Evolutionary conservation across 1,140 invertebrate genomes (phyloP), one percentile per base, ranked within the genome.

Genomic region (Sitobion miscanthi): DNA sequence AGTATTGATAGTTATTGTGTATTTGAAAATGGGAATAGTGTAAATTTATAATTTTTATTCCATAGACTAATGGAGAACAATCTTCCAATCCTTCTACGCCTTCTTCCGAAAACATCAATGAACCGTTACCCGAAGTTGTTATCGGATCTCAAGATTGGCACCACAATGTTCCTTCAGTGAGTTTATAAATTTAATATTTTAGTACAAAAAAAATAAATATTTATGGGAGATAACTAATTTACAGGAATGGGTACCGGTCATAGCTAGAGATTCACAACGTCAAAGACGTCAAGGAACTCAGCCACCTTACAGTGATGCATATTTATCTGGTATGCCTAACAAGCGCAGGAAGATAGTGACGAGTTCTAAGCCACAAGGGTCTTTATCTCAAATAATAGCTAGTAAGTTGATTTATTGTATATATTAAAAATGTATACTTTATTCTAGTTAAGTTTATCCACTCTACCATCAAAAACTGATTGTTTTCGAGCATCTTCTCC

Each of bases 231-330:
- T 57, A 90, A 90, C 14, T 94, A 77, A 93, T 89, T 94, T 93
- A 94, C 93, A 97, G 97, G 97, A 98, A 86, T 98, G 97, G 98
- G 96, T 98, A 42, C 97, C 98, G 7, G 97, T 98, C 90, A 98
- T 98, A 90, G 96, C 97, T 17, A 96, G 96, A 38, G 98, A 98
- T 95, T 95, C 96, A 47, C 96, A 97, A 94, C 95, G 96, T 83
- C 97, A 97, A 94, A 95, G 97, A 94, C 95, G 96, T 94, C 96
- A 96, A 93, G 95, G 95, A 47, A 94, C 95, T 20, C 95, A 96
- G 92, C 94, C 95, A 11, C 96, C 97, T 17, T 97, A 97, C 94
- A 98, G 97, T 94, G 98, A 98, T 95, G 97, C 97, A n/a, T 98
- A 98, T 95, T 95, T 98, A 62, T 96, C 96, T 42, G 97, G 97